phyloP scores from a whole-genome alignment of 1,140 invertebrate genomes.

The Luehdorfia chinensis region DNA sequence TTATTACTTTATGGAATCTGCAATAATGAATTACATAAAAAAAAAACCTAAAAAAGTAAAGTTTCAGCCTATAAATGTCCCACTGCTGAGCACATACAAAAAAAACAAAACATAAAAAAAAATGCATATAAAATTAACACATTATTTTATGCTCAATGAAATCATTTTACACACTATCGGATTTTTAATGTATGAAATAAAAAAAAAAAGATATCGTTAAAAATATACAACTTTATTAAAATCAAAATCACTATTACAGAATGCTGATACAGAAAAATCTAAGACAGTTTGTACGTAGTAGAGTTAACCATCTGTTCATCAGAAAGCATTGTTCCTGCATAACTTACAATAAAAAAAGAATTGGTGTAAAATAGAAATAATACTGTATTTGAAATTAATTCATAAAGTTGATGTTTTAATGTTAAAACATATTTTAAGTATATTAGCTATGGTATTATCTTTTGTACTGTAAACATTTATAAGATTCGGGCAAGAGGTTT shows the following conservation, averaged over 20 bases:
- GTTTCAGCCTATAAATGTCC: too few species aligned
- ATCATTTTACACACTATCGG: too few species aligned
- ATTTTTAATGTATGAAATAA: too few species aligned
- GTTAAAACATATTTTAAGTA: not conserved
- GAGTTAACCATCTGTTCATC: too few species aligned
- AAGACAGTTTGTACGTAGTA: constrained; percentile 3
- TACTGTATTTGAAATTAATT: constrained; percentile 21
- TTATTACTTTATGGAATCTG: too few species aligned
- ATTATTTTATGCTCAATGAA: too few species aligned
- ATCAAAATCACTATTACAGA: constrained; percentile 37
- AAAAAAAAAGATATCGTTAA: constrained; percentile 24
- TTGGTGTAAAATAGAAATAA: constrained; percentile 16
- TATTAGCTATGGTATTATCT: too few species aligned
- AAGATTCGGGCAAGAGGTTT: not conserved
- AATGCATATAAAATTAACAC: too few species aligned
- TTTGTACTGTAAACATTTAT: constrained; percentile 25
- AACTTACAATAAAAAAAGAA: not conserved
- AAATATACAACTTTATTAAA: constrained; percentile 64
- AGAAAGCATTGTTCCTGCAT: constrained; percentile 19
- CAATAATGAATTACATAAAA: too few species aligned
- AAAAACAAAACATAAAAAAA: too few species aligned
- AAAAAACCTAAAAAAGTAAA: too few species aligned
- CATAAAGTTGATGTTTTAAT: not conserved
- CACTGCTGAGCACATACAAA: too few species aligned
- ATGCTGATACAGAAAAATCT: constrained; percentile 17